Evolutionary conservation across 1,140 invertebrate genomes (phyloP).

Genomic region (Agrilus planipennis): DNA sequence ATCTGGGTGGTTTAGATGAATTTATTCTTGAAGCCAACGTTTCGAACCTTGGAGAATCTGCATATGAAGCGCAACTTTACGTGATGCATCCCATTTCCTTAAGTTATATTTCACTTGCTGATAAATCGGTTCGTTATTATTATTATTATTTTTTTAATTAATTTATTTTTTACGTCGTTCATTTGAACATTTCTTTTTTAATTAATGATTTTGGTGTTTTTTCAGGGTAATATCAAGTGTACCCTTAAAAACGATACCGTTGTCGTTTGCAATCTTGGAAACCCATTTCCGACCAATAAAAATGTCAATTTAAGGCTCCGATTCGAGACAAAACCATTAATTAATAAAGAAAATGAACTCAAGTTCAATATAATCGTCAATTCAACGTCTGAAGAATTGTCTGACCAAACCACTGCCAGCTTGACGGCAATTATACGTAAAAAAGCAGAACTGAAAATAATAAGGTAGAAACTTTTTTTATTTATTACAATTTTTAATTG

Average conservation of each 20-base stretch:
- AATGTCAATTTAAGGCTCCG: conserved; percentile 50
- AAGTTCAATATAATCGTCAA: conserved; percentile 67
- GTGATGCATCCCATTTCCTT: conserved; percentile 66
- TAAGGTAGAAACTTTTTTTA: too few relatives aligned
- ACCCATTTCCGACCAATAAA: conserved; percentile 67
- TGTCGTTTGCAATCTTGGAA: conserved; percentile 73
- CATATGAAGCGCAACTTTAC: conserved; percentile 79
- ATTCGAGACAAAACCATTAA: conserved; percentile 64
- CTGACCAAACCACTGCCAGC: conserved; percentile 40
- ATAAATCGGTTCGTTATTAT: conserved; percentile 17
- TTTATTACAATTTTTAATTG: too few relatives aligned
- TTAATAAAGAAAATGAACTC: conserved; percentile 49
- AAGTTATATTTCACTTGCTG: conserved; percentile 52
- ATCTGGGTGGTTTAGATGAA: conserved; percentile 64
- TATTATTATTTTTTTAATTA: background rate
- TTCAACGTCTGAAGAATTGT: conserved; percentile 69
- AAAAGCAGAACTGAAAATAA: conserved; percentile 68
- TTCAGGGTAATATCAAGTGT: conserved; percentile 42
- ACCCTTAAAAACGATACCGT: conserved; percentile 60
- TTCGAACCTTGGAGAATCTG: conserved; percentile 72
- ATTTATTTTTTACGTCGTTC: too few relatives aligned
- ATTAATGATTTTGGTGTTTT: conserved; percentile 8
- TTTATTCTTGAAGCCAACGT: conserved; percentile 64
- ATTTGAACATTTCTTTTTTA: conserved; percentile 2
- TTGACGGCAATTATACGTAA: conserved; percentile 61